A percentile compares a stretch with the other conserved stretches of the same genome.
These are phyloP conservation scores for Tyrannus savana DNA, from an alignment of 2,113 vertebrate species.

Conservation along the genomic window DNA sequence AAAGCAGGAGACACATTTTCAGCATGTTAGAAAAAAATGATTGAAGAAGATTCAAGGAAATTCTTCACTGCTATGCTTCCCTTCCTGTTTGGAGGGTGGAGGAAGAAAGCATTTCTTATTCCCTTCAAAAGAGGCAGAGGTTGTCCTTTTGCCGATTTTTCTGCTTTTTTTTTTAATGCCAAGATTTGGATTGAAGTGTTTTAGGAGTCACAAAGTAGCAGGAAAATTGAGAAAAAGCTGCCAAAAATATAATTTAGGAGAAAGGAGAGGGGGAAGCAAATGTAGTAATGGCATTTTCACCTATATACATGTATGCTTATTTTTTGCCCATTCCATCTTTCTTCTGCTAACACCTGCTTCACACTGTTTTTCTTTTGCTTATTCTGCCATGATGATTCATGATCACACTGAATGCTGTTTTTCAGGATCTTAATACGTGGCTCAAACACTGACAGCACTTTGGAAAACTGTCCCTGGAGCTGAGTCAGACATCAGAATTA, in stretches of 20 bases:
- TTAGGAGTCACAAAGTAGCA: background rate
- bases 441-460: background rate
- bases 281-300: background rate
- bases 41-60: conserved; percentile 49
- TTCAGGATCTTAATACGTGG: background rate
- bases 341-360: background rate
- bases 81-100: background rate
- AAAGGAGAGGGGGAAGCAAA: background rate
- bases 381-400: conserved; percentile 7
- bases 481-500: background rate
- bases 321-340: background rate
- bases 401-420: background rate
- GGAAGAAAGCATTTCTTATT: background rate
- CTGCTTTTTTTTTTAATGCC: background rate
- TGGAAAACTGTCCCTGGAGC: background rate
- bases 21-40: conserved; percentile 40
- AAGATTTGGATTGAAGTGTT: conserved; percentile 1
- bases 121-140: background rate
- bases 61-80: conserved; percentile 18
- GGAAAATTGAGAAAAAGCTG: conserved; percentile 10
- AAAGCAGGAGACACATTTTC: conserved; percentile 38
- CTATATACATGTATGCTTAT: background rate
- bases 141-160: background rate
- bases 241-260: background rate
- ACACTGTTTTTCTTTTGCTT: background rate